phyloP scores from a whole-genome alignment of 2,888 invertebrate genomes.

The Lycocerus yunnanus region DNA sequence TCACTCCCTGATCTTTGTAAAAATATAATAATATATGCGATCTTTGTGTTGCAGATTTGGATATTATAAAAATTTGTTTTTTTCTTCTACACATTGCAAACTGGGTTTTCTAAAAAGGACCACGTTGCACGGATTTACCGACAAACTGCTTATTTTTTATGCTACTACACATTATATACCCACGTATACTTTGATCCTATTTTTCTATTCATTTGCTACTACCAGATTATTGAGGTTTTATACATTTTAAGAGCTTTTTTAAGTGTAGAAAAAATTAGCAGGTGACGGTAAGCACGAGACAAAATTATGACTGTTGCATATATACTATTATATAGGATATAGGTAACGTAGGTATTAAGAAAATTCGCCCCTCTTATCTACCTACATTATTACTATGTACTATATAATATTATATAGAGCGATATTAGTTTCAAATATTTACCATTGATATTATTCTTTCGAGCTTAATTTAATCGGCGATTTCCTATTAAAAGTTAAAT shows the following conservation, averaged over 20 bases:
- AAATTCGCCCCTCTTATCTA: too few relatives aligned
- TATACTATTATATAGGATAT: too few relatives aligned
- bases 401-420: too few relatives aligned
- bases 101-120: background rate
- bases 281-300: slow-evolving; percentile 27
- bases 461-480: background rate
- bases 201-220: slow-evolving; percentile 24
- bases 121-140: slow-evolving; percentile 31
- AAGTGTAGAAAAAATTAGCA: slow-evolving; percentile 21
- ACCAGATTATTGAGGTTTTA: slow-evolving; percentile 24
- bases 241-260: slow-evolving; percentile 22
- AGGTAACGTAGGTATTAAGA: too few relatives aligned
- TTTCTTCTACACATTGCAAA: slow-evolving; percentile 5
- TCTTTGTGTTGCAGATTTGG: slow-evolving; percentile 39
- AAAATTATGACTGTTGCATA: slow-evolving; percentile 10
- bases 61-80: slow-evolving; percentile 21
- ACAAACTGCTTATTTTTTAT: slow-evolving; percentile 29
- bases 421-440: too few relatives aligned
- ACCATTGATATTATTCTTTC: background rate
- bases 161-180: slow-evolving; percentile 5
- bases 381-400: too few relatives aligned
- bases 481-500: background rate
- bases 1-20: slow-evolving; percentile 48
- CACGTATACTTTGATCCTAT: slow-evolving; percentile 24
- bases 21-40: slow-evolving; percentile 48